Conservation (phyloP, 2,797 vertebrate genomes). For the Varecia variegata region DNA sequence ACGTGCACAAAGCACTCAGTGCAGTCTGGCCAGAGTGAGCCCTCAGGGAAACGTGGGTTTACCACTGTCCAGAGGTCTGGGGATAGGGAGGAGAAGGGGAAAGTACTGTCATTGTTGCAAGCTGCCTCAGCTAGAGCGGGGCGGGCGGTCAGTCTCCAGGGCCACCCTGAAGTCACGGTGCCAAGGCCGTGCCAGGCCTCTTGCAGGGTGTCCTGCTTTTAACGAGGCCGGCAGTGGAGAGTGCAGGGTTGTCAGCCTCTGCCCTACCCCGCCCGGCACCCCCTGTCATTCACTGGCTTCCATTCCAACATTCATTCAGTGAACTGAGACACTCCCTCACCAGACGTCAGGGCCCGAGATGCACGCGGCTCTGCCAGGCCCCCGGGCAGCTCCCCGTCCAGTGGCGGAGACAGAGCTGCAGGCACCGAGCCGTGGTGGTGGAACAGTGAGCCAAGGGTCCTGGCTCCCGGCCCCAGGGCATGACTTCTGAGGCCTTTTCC, state of each 20-base stretch:
- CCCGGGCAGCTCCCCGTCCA: neutral
- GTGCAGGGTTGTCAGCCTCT: neutral
- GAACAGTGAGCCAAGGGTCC: neutral
- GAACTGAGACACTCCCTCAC: neutral
- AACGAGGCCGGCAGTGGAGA: too few relatives aligned
- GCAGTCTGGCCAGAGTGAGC: neutral
- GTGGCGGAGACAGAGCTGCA: neutral
- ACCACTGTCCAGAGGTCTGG: neutral
- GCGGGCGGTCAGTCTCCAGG: neutral
- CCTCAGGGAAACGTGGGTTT: rapidly evolving
- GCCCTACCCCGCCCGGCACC: neutral
- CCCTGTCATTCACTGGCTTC: neutral
- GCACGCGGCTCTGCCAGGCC: neutral
- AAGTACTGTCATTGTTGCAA: rapidly evolving
- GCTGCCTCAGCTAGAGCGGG: neutral
- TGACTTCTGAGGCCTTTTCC: neutral
- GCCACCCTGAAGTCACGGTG: neutral
- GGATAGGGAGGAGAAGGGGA: neutral
- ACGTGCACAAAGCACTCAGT: rapidly evolving
- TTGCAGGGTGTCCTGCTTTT: neutral
- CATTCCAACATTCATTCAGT: neutral
- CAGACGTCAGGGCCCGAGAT: neutral
- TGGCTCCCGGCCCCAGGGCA: too few relatives aligned
- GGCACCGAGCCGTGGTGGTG: too few relatives aligned
- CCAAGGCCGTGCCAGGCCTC: neutral